phyloP scores from a whole-genome alignment of 2,888 invertebrate species.

The Arenicola marina region DNA sequence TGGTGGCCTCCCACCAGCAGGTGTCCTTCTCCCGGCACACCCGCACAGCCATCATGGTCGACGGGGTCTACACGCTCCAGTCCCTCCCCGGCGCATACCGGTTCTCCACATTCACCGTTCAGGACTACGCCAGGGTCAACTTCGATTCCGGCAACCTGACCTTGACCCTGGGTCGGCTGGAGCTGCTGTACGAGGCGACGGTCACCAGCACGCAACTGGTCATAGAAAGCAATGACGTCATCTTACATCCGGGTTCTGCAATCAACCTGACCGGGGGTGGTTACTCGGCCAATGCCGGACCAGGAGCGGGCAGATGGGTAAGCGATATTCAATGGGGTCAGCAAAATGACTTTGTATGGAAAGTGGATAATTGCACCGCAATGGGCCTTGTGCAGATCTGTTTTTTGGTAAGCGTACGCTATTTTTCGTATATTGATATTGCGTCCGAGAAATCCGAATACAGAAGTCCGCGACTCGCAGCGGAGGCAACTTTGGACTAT shows the following conservation, averaged over 20 bases:
- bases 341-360: too few species aligned
- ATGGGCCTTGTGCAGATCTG: too few species aligned
- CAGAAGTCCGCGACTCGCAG: too few species aligned
- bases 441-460: too few species aligned
- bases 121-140: constrained; percentile 37
- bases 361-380: too few species aligned
- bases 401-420: too few species aligned
- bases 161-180: constrained; percentile 35
- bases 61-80: constrained; percentile 30
- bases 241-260: constrained; percentile 40
- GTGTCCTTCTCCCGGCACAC: constrained; percentile 37
- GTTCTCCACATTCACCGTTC: constrained; percentile 40
- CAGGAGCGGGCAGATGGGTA: constrained; percentile 39
- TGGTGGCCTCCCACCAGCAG: constrained; percentile 40
- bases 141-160: constrained; percentile 34
- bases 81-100: constrained; percentile 38
- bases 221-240: constrained; percentile 36
- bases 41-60: constrained; percentile 34
- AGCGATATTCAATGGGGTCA: too few species aligned
- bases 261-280: constrained; percentile 39
- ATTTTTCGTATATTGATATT: too few species aligned
- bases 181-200: constrained; percentile 38
- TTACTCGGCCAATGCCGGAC: constrained; percentile 32
- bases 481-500: too few species aligned
- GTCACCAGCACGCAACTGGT: constrained; percentile 34